Conservation (phyloP, 2,113 vertebrate genomes). For the Oxyruncus cristatus region DNA sequence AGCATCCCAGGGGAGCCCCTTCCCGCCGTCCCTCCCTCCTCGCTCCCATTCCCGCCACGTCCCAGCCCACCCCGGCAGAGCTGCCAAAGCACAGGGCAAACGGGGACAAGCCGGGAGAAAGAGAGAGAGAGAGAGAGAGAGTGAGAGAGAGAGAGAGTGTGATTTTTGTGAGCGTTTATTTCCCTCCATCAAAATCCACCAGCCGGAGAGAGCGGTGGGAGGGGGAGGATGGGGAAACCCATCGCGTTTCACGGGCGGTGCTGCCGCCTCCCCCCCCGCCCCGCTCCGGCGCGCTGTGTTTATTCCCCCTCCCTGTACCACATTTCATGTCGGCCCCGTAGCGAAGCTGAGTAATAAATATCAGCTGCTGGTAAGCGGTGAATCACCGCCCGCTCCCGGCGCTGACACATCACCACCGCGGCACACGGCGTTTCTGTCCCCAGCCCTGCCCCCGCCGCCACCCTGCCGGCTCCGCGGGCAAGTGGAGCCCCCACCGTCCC, state of each 20-base stretch:
- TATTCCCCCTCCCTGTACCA: neutral
- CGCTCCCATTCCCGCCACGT: neutral
- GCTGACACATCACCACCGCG: neutral
- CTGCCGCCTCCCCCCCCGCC: neutral
- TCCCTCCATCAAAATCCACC: conserved; percentile 45
- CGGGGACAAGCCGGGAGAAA: conserved; percentile 28
- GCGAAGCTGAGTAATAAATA: conserved; percentile 38
- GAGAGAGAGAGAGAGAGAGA: conserved; percentile 25
- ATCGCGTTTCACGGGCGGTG: neutral
- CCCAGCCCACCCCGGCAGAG: neutral
- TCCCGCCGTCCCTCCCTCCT: neutral
- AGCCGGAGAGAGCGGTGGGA: neutral
- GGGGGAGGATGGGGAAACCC: conserved; percentile 30
- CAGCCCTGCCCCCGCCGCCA: neutral
- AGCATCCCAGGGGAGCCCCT: neutral
- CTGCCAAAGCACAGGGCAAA: conserved; percentile 60
- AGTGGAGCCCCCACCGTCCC: neutral
- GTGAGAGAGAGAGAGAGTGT: conserved; percentile 13
- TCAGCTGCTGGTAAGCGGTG: conserved; percentile 32
- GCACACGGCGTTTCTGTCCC: neutral
- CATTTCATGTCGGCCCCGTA: neutral
- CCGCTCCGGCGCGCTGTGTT: neutral
- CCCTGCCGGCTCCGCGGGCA: neutral
- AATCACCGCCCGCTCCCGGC: conserved; percentile 13
- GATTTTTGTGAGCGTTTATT: conserved; percentile 24